Base-by-base conservation (phyloP, 1,140 invertebrate genomes). In the Cotesia chilonis region DNA sequence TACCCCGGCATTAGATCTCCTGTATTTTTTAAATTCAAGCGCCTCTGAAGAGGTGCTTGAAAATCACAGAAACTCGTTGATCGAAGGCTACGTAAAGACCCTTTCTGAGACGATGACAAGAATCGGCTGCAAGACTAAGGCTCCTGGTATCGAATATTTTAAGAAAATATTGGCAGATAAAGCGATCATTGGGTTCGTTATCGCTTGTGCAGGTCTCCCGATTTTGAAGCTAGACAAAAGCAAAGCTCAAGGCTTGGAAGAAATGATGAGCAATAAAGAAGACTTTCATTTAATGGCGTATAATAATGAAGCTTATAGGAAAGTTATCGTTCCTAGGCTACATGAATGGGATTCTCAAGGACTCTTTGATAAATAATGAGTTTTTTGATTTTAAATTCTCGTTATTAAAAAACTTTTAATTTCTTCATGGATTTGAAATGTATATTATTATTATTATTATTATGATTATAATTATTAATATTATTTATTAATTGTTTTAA, bases 21-120 rank as follows among this genome's bases (percentile, higher is more conserved):
- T 81, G 10, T 90, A 89, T 74, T 90, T 90, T 71, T 77, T 89
- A 20, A 81, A 82, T 61, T 88, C 88, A 0, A 89, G 88, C 71
- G 67, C 80, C 4, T 68, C 71, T 5, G 74, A 79, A 10, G 77
- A 84, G 0, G 70, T 85, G 3, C 70, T 79, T 20, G 60, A 77
- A 0, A 70, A 82, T 17, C 74, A 86, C 4, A 81, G 78, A 14
- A 80, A 87, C 5, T 70, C 70, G 0, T n/a, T 90, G 0, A 72
- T 89, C 1, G 68, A 82, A 3, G 87, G 88, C 12, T 89, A 88
- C 70, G 76, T 78, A 6, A 37, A 74, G 2, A 75, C 77, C 0
- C 75, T 90, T 2, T 54, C 74, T 0, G 36, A 71, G 0, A 84
- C 82, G 3, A 82, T 90, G 79, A 74, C 79, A 9, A 78, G 77